Evolutionary conservation across 2,888 invertebrate species (phyloP).

Genomic region (Eustalomyia histrio): DNA sequence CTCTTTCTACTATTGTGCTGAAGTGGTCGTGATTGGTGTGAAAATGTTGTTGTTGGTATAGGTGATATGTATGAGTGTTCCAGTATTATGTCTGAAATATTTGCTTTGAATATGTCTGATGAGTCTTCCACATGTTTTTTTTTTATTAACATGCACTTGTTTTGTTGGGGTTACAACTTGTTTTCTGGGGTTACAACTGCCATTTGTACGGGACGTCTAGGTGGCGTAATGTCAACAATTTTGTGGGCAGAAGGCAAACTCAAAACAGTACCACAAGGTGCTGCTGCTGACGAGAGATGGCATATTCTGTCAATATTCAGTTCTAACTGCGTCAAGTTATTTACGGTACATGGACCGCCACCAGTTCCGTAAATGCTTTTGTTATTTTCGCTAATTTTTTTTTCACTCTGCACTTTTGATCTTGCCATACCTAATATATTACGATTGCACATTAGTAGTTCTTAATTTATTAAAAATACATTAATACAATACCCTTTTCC

Average conservation of each 20-base stretch:
- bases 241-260: constrained; percentile 6
- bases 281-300: constrained; percentile 13
- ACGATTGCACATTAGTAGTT: background rate
- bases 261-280: background rate
- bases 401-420: background rate
- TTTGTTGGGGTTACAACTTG: background rate
- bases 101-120: no score
- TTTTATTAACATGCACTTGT: no score
- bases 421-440: constrained; percentile 18
- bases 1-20: no score
- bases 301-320: constrained; percentile 10
- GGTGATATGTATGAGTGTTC: no score
- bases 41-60: no score
- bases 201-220: background rate
- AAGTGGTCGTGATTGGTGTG: no score
- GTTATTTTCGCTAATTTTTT: constrained; percentile 28
- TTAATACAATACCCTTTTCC: constrained; percentile 28
- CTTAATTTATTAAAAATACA: background rate
- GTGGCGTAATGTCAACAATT: background rate
- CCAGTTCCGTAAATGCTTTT: constrained; percentile 28
- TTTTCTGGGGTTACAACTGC: constrained; percentile 27
- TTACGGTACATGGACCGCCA: background rate
- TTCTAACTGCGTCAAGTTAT: constrained; percentile 1
- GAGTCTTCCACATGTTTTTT: no score
- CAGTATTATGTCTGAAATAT: no score